A percentile compares a stretch with the other conserved stretches of the same genome.
Evolutionary conservation across 2,113 vertebrate genomes (phyloP).

Genomic region (Albula glossodonta): DNA sequence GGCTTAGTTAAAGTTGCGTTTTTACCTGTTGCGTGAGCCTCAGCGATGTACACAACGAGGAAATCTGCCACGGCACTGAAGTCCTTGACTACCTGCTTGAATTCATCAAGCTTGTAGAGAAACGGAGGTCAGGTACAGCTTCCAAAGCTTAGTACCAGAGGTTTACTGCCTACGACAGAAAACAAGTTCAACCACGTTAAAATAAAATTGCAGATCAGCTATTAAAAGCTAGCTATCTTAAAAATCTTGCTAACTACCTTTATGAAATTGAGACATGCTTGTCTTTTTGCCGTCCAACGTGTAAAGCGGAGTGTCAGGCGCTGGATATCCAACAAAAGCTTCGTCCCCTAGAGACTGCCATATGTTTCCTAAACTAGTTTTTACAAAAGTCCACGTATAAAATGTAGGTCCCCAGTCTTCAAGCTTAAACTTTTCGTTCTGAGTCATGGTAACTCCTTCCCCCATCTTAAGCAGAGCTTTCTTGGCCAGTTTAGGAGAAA

Average conservation of each 20-base stretch:
- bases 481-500: slow-evolving; percentile 71
- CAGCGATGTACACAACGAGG: slow-evolving; percentile 86
- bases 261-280: slow-evolving; percentile 45
- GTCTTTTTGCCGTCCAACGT: slow-evolving; percentile 53
- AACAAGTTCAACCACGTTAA: not conserved
- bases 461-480: slow-evolving; percentile 70
- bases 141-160: slow-evolving; percentile 88
- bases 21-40: slow-evolving; percentile 88
- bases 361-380: slow-evolving; percentile 63
- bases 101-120: slow-evolving; percentile 85
- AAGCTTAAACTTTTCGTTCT: slow-evolving; percentile 75
- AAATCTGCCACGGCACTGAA: slow-evolving; percentile 83
- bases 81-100: slow-evolving; percentile 84
- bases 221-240: slow-evolving; percentile 68
- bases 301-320: slow-evolving; percentile 78
- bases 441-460: slow-evolving; percentile 63
- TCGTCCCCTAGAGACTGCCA: slow-evolving; percentile 78
- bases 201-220: too few relatives aligned
- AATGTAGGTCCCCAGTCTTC: slow-evolving; percentile 86
- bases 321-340: slow-evolving; percentile 65
- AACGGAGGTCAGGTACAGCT: slow-evolving; percentile 96
- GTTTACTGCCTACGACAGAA: slow-evolving; percentile 68
- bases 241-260: slow-evolving; percentile 57
- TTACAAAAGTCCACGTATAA: slow-evolving; percentile 65
- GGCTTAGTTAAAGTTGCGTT: not conserved